Evolutionary conservation across 1,140 invertebrate species (phyloP).

Genomic region (Penaeus indicus): DNA sequence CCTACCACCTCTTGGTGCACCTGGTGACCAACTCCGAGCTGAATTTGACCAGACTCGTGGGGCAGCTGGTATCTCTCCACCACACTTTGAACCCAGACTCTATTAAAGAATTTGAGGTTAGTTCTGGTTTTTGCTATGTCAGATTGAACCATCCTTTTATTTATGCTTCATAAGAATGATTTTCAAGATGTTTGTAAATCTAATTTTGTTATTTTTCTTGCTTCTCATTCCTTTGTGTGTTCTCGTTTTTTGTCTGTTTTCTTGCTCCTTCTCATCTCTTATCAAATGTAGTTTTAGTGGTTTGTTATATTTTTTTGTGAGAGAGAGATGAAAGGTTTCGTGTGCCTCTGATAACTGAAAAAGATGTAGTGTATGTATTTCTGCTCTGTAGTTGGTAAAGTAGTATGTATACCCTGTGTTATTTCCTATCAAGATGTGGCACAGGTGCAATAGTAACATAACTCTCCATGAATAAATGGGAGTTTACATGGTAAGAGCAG

Average conservation of each 20-base stretch:
- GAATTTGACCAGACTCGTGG: slow-evolving; percentile 70
- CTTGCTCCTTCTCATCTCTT: background rate
- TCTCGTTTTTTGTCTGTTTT: background rate
- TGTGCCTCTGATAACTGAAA: too few relatives aligned
- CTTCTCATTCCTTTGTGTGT: background rate
- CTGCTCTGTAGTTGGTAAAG: too few relatives aligned
- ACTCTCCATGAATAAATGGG: too few relatives aligned
- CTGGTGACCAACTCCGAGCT: slow-evolving; percentile 69
- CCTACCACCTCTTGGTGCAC: slow-evolving; percentile 73
- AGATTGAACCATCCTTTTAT: background rate
- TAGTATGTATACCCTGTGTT: too few relatives aligned
- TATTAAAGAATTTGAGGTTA: slow-evolving; percentile 74
- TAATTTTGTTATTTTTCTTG: slow-evolving; percentile 22
- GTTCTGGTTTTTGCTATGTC: background rate
- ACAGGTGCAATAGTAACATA: too few relatives aligned
- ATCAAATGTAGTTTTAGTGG: background rate
- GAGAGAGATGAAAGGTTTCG: too few relatives aligned
- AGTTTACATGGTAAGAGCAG: too few relatives aligned
- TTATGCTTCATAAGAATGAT: background rate
- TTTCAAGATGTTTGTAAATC: background rate
- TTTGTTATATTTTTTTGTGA: too few relatives aligned
- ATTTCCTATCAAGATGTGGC: too few relatives aligned
- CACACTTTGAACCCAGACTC: slow-evolving; percentile 71
- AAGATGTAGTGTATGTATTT: too few relatives aligned
- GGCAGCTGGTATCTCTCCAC: slow-evolving; percentile 72